phyloP scores from a whole-genome alignment of 30 jellyfish, hydroid and myxozoan genomes.

The Cassiopea andromeda region DNA sequence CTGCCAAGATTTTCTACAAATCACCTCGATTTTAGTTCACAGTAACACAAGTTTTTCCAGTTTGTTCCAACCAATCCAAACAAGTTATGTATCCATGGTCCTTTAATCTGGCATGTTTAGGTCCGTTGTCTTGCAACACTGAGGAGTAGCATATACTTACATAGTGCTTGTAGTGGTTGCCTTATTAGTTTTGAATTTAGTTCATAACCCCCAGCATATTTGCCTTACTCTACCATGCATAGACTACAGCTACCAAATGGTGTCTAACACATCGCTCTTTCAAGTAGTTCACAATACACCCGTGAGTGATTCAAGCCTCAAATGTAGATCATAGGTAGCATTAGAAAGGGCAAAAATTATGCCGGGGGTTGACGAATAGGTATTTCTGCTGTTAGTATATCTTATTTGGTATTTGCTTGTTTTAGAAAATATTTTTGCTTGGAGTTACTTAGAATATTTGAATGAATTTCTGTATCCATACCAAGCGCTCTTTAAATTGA shows the following conservation, averaged over 20 bases:
- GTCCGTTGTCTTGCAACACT: too few relatives aligned
- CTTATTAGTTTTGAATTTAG: neutral
- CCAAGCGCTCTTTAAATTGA: constrained; percentile 26
- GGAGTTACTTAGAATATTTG: constrained; percentile 60
- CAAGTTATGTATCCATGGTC: too few relatives aligned
- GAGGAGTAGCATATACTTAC: neutral
- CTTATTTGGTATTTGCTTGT: constrained; percentile 2
- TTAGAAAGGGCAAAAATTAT: neutral
- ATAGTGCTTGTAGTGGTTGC: neutral
- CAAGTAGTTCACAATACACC: neutral
- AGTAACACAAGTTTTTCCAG: too few relatives aligned
- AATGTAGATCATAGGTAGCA: neutral
- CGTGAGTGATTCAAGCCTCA: neutral
- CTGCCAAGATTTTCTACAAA: neutral
- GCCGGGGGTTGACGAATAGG: constrained; percentile 27
- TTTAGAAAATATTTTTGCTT: constrained; percentile 34
- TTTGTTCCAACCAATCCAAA: too few relatives aligned
- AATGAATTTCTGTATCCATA: constrained; percentile 37
- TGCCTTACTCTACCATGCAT: neutral
- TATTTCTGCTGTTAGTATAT: constrained; percentile 37
- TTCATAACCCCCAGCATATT: constrained; percentile 13
- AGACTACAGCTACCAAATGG: too few relatives aligned
- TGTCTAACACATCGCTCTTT: neutral
- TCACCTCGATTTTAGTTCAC: neutral
- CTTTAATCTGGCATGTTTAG: too few relatives aligned